Conservation (phyloP, 2,797 vertebrate genomes). For the Myotis findleyi region DNA sequence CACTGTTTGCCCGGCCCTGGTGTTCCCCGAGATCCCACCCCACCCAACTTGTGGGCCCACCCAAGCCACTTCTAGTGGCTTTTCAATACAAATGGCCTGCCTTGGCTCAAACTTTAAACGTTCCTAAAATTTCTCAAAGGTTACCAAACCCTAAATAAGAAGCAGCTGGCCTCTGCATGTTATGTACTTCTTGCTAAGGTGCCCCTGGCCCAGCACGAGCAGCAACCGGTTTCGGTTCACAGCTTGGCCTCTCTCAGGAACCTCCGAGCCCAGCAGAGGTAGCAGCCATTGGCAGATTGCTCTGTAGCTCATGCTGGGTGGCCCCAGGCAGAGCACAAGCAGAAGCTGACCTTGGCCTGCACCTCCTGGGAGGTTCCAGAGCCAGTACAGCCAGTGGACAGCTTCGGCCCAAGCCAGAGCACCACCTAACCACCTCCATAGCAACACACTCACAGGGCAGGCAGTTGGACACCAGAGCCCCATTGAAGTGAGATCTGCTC, state of each 20-base stretch:
- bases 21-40: neutral
- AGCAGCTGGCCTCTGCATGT: neutral
- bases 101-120: neutral
- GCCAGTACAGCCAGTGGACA: neutral
- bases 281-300: neutral
- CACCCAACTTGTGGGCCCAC: neutral
- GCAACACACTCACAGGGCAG: neutral
- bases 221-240: neutral
- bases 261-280: neutral
- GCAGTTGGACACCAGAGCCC: neutral
- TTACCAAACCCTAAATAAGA: neutral
- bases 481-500: neutral
- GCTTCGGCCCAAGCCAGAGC: neutral
- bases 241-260: neutral
- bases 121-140: neutral
- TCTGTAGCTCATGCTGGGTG: neutral
- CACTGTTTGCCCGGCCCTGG: neutral
- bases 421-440: neutral
- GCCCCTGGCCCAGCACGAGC: neutral
- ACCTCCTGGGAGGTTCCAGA: neutral
- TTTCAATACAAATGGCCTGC: neutral
- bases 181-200: neutral
- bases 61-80: neutral
- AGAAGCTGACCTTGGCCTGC: neutral
- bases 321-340: neutral